phyloP scores from a whole-genome alignment of 2,888 invertebrate genomes.

The Bimastos eiseni region DNA sequence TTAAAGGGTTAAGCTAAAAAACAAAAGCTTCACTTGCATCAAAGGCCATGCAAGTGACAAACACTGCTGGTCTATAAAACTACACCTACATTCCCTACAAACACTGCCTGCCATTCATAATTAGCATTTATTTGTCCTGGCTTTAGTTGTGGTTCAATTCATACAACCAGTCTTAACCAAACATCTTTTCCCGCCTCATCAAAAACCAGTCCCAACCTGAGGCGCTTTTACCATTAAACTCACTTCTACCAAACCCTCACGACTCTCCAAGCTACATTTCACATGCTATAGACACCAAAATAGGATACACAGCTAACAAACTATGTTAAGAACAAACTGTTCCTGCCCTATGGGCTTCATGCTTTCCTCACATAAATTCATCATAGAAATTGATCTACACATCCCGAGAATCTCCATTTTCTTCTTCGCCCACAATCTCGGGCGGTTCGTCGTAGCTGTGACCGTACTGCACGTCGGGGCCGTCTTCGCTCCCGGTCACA shows the following conservation, averaged over 20 bases:
- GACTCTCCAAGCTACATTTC: not conserved
- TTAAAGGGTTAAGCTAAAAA: too few species aligned
- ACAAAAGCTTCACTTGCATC: not conserved
- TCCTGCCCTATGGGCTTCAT: not conserved
- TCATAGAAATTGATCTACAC: not conserved
- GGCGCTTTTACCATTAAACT: not conserved
- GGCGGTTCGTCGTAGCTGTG: too few species aligned
- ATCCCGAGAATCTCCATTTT: constrained; percentile 10
- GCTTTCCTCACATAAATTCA: not conserved
- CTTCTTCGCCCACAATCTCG: not conserved
- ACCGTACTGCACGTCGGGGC: not conserved
- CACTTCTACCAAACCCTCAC: not conserved
- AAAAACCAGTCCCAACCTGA: not conserved
- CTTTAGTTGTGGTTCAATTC: not conserved
- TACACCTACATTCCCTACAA: not conserved
- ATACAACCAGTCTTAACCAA: not conserved
- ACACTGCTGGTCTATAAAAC: not conserved
- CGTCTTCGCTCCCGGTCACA: not conserved
- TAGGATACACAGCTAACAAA: not conserved
- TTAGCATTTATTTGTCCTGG: not conserved
- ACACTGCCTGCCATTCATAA: not conserved
- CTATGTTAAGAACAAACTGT: not conserved
- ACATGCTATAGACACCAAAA: constrained; percentile 13
- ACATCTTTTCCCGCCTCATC: not conserved
- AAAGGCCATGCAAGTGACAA: not conserved